Evolutionary conservation across 2,888 invertebrate genomes (phyloP), one percentile per base, ranked within the genome.

Genomic region (Lithophane socia): DNA sequence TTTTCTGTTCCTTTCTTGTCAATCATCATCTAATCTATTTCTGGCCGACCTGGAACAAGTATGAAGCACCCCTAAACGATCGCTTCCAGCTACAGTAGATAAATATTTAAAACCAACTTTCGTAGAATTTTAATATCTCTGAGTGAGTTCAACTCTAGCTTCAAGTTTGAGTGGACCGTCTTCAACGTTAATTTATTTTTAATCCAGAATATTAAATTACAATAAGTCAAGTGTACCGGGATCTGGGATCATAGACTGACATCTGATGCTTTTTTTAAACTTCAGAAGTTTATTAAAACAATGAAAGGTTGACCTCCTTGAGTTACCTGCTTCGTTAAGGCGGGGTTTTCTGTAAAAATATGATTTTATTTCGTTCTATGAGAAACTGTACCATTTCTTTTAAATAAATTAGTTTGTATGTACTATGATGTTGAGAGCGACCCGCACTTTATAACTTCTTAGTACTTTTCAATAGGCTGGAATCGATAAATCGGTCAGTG

Each of bases 151-250:
- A 52, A 49, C 56, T 63, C 56, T 54, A 18, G 10, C 42, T 44
- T 12, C 37, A 9, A 73, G 18, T 80, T 49, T 18, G n/a, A 73
- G 78, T 63, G 29, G 47, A 44, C 44, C 29, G 24, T 67, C 75
- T 74, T 80, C 63, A 64, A 67, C 63, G 5, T 52, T 58, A 74
- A 67, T 79, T 79, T 80, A 73, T 56, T 80, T 73, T 73, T 9
- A 71, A 67, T 56, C 42, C 42, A 24, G 80, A 80, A 74, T 80
- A 80, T 80, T 63, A 66, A 49, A 63, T 74, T 52, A 49, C 47
- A 56, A 42, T 66, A 77, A 60, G 47, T 4, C 5, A 65, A 52
- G 21, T 52, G 47, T 37, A 5, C n/a, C 2, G 52, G 52, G 61
- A 44, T 54, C 5, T 12, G 61, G 13, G 44, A 47, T n/a, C 42